Percentiles rank a stretch among this genome's conserved stretches.
phyloP scores from a whole-genome alignment of 1,140 invertebrate species.

The Hormaphis cornu region DNA sequence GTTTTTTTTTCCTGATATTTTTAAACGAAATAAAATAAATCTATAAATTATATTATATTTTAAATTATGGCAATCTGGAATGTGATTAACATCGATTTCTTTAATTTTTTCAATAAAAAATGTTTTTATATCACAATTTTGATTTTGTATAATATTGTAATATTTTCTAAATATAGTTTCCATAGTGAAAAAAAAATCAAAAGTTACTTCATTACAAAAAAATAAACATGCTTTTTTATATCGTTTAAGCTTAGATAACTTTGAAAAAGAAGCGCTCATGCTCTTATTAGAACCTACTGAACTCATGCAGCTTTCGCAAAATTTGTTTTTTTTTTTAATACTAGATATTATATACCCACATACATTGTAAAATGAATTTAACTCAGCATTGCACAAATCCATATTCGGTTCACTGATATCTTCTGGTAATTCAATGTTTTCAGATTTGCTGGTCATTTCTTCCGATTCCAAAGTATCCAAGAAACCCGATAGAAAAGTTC shows the following conservation, averaged over 20 bases:
- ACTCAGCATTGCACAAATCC: not conserved
- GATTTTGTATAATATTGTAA: not conserved
- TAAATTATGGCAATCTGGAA: not conserved
- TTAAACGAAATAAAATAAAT: not conserved
- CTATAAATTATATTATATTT: not conserved
- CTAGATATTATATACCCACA: not conserved
- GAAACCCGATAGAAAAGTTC: not conserved
- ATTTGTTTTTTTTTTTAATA: not conserved
- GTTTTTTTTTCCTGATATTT: not conserved
- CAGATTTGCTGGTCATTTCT: not conserved
- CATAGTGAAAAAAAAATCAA: not conserved
- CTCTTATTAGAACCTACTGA: not conserved
- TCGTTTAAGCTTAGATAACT: not conserved
- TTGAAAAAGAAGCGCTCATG: not conserved
- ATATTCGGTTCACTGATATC: not conserved
- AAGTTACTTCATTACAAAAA: not conserved
- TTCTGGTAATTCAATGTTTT: not conserved
- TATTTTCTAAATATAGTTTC: not conserved
- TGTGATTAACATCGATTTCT: not conserved
- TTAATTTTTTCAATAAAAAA: not conserved
- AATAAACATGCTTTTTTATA: slow-evolving; percentile 7
- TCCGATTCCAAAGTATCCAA: not conserved
- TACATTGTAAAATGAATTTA: not conserved
- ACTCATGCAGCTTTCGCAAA: not conserved
- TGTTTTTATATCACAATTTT: not conserved